Percentiles rank a stretch among this genome's conserved stretches.
Conservation (phyloP, 2,888 invertebrate genomes). For the Cosmia trapezina region DNA sequence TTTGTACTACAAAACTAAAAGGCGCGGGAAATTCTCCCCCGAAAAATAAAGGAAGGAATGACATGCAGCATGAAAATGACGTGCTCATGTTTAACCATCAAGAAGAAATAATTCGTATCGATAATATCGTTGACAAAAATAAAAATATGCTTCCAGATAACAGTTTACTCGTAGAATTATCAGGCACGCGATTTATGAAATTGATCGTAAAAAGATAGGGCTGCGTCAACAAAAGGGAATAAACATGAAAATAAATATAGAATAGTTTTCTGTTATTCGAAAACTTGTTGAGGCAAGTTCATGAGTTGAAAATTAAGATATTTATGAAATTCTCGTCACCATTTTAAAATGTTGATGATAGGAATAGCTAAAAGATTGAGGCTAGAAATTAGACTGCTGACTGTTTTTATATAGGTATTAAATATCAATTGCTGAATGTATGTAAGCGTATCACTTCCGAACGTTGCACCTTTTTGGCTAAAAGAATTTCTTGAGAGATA, state of each 20-base stretch:
- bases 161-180: slow-evolving; percentile 58
- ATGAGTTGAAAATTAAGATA: not conserved
- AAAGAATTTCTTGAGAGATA: no score
- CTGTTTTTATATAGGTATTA: no score
- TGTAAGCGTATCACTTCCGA: no score
- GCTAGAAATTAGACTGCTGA: not conserved
- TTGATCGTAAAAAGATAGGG: slow-evolving; percentile 58
- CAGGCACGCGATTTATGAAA: slow-evolving; percentile 65
- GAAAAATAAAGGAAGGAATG: slow-evolving; percentile 5
- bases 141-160: slow-evolving; percentile 47
- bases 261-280: not conserved
- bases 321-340: not conserved
- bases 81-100: slow-evolving; percentile 17
- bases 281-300: not conserved
- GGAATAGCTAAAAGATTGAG: not conserved
- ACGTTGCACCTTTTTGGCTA: no score
- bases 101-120: slow-evolving; percentile 26
- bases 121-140: slow-evolving; percentile 45
- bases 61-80: slow-evolving; percentile 22
- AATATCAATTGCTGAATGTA: no score
- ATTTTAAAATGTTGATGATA: not conserved
- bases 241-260: not conserved
- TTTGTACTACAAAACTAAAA: not conserved
- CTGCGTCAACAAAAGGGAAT: slow-evolving; percentile 18
- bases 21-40: not conserved